Evolutionary conservation across 2,797 vertebrate species (phyloP).

Genomic region (Sebastiscus tertius): DNA sequence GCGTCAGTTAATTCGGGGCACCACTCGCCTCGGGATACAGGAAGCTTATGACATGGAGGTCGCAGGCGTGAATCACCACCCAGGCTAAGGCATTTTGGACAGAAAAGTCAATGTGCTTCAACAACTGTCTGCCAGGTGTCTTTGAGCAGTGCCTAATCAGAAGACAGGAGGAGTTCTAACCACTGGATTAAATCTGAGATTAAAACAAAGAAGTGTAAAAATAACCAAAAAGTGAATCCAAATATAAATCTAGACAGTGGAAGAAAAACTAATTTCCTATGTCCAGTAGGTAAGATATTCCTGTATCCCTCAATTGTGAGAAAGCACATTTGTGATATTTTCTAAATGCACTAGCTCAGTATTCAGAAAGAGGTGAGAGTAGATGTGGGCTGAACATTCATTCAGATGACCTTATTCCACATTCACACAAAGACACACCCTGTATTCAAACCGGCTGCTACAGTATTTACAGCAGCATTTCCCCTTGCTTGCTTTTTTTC

Average conservation of each 20-base stretch:
- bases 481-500: not conserved
- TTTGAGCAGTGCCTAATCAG: not conserved
- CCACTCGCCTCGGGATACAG: conserved; percentile 15
- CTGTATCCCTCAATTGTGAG: not conserved
- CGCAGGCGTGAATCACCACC: conserved; percentile 27
- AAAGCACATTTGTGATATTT: not conserved
- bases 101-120: not conserved
- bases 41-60: conserved; percentile 35
- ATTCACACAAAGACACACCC: not conserved
- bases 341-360: not conserved
- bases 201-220: not conserved
- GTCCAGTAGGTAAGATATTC: not conserved
- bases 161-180: too few relatives aligned
- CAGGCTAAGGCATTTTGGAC: not conserved
- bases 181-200: not conserved
- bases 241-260: not conserved
- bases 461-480: not conserved
- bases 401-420: conserved; percentile 33
- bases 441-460: conserved; percentile 20
- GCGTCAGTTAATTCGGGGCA: conserved; percentile 38
- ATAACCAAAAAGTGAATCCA: not conserved
- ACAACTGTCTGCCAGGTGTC: not conserved
- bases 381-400: conserved; percentile 30
- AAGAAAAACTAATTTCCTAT: not conserved
- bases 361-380: conserved; percentile 7